Conservation (phyloP, 2,888 invertebrate genomes). For the Halictus ligatus region DNA sequence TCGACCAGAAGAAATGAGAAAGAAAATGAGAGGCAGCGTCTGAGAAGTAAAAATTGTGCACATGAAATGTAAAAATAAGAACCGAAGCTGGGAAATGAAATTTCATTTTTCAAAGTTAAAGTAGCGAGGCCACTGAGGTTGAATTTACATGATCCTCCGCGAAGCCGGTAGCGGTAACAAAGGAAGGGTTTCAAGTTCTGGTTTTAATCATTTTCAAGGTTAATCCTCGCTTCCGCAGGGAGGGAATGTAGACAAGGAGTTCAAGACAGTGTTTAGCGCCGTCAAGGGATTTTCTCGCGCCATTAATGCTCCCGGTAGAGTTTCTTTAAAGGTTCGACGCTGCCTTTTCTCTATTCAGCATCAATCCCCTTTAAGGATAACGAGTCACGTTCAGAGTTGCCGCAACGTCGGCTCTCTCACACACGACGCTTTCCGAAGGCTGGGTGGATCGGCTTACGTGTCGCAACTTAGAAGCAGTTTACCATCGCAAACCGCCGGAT, state of each 20-base stretch:
- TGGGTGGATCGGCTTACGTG: constrained; percentile 74
- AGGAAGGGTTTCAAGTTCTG: not conserved
- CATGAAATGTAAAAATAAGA: no score
- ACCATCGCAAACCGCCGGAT: constrained; percentile 66
- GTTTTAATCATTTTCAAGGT: not conserved
- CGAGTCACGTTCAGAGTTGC: constrained; percentile 74
- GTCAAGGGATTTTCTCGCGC: not conserved
- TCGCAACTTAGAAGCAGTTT: constrained; percentile 75
- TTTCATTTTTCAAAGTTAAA: not conserved
- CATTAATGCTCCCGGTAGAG: constrained; percentile 35
- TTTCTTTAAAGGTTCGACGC: constrained; percentile 59
- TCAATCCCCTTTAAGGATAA: constrained; percentile 74
- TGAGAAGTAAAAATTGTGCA: no score
- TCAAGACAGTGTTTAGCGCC: not conserved
- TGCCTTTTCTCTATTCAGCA: constrained; percentile 61
- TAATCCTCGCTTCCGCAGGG: not conserved
- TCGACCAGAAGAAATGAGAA: no score
- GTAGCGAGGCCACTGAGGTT: not conserved
- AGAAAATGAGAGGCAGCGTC: no score
- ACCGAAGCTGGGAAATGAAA: not conserved
- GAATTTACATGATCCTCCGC: not conserved
- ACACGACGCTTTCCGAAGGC: constrained; percentile 63
- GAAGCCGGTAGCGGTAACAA: not conserved
- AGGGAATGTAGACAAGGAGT: not conserved
- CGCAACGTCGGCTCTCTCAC: constrained; percentile 56